These are phyloP conservation scores for Mormyrus lacerda DNA, from an alignment of 2,113 vertebrate species.

Conservation along the genomic window DNA sequence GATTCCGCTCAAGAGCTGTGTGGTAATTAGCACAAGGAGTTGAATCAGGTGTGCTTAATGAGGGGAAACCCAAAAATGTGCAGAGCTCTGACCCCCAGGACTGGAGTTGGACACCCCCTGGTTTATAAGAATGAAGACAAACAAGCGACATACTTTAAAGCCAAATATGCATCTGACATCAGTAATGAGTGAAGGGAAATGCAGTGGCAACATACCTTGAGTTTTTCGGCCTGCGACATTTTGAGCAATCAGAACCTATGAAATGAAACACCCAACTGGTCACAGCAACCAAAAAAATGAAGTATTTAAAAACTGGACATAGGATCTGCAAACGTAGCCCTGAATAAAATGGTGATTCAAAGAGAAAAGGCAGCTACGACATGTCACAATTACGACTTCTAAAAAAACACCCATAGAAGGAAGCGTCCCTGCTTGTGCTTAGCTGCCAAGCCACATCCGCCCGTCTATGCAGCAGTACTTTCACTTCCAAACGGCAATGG, in stretches of 20 bases:
- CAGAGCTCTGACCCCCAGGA: too few relatives aligned
- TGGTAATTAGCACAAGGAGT: too few relatives aligned
- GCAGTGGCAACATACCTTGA: conserved; percentile 52
- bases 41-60: too few relatives aligned
- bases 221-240: conserved; percentile 65
- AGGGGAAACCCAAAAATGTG: too few relatives aligned
- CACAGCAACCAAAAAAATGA: neutral
- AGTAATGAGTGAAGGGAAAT: neutral
- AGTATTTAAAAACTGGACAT: neutral
- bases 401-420: neutral
- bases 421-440: neutral
- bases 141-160: neutral
- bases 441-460: conserved; percentile 2
- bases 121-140: neutral
- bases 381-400: neutral
- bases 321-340: neutral
- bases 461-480: neutral
- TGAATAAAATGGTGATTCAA: neutral
- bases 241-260: conserved; percentile 7
- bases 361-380: neutral
- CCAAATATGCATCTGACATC: neutral
- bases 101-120: too few relatives aligned
- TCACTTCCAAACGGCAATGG: neutral
- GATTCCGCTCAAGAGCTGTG: too few relatives aligned
- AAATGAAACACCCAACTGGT: neutral